These are phyloP conservation scores for Gobionotothen gibberifrons DNA, from an alignment of 2,797 vertebrate genomes.

Conservation along the genomic window DNA sequence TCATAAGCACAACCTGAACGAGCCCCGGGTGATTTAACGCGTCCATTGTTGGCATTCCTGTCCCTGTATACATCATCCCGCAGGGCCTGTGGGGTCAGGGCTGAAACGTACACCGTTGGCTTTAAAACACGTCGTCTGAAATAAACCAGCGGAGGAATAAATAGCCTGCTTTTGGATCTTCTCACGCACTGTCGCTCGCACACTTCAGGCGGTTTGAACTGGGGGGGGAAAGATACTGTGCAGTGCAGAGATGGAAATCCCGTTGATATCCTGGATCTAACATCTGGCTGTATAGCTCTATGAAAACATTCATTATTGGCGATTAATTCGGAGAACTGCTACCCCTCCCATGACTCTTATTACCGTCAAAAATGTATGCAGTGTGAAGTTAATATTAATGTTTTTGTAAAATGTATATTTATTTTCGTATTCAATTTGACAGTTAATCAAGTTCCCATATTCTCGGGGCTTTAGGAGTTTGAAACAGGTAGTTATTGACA, in stretches of 20 bases:
- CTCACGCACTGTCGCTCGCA: slow-evolving; percentile 31
- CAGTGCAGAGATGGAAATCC: not conserved
- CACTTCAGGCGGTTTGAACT: slow-evolving; percentile 1
- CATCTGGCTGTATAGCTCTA: not conserved
- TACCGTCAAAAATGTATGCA: not conserved
- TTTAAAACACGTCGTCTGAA: slow-evolving; percentile 46
- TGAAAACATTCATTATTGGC: not conserved
- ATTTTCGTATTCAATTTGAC: not conserved
- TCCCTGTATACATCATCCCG: slow-evolving; percentile 60
- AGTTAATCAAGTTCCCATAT: not conserved
- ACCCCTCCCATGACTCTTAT: too few species aligned
- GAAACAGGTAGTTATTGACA: not conserved
- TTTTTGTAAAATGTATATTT: not conserved
- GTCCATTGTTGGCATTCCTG: slow-evolving; percentile 75
- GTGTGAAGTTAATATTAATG: not conserved
- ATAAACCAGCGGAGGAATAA: slow-evolving; percentile 61
- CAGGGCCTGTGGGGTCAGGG: slow-evolving; percentile 54
- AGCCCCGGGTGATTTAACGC: slow-evolving; percentile 71
- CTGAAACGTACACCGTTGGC: slow-evolving; percentile 49
- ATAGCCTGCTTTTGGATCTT: slow-evolving; percentile 47
- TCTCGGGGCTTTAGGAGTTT: not conserved
- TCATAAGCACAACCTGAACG: slow-evolving; percentile 68
- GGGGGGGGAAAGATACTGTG: not conserved
- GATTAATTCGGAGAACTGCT: not conserved
- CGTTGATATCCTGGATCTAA: rapidly evolving